Evolutionary conservation across 2,888 invertebrate genomes (phyloP).

Genomic region (Rotaria magnacalcarata): DNA sequence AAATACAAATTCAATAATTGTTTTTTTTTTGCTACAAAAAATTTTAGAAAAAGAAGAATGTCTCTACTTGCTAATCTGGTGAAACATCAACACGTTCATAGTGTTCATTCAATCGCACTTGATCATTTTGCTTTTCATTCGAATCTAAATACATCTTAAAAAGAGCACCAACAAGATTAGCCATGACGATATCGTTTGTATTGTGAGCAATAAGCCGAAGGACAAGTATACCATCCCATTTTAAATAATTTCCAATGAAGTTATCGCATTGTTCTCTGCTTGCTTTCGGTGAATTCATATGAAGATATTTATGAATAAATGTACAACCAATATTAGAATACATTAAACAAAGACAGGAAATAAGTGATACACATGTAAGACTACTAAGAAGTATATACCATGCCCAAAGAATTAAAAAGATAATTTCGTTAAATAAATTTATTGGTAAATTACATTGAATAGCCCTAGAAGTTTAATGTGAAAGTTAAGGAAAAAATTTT

Average conservation of each 20-base stretch:
- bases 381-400: background rate
- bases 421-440: constrained; percentile 19
- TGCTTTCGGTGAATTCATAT: background rate
- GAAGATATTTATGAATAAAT: background rate
- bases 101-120: background rate
- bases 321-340: background rate
- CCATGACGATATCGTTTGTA: background rate
- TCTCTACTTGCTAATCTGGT: too few relatives aligned
- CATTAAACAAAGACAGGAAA: background rate
- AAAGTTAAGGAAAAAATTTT: background rate
- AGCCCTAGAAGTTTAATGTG: background rate
- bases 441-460: constrained; percentile 20
- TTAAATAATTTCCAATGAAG: background rate
- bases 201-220: background rate
- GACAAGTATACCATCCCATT: background rate
- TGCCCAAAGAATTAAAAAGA: background rate
- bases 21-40: too few relatives aligned
- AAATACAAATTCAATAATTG: too few relatives aligned
- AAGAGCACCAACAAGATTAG: background rate
- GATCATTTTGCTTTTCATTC: background rate
- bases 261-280: background rate
- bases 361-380: background rate
- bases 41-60: too few relatives aligned
- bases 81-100: background rate
- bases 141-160: background rate